Percentiles rank a stretch among this genome's conserved stretches.
phyloP scores from a whole-genome alignment of 2,797 vertebrate species.

The Babyrousa celebensis region DNA sequence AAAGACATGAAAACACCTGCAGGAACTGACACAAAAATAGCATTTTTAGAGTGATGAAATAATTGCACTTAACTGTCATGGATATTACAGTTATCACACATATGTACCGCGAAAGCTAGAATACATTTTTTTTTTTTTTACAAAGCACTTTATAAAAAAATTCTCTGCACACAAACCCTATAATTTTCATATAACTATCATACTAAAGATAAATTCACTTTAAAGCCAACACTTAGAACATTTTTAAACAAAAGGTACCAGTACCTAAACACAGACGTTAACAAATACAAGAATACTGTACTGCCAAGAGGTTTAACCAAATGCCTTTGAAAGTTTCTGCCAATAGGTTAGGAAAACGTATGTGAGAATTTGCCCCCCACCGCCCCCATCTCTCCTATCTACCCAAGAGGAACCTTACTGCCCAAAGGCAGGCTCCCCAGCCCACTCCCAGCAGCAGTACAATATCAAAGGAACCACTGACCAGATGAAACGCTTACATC shows the following conservation, averaged over 20 bases:
- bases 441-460: slow-evolving; percentile 96
- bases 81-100: slow-evolving; percentile 99
- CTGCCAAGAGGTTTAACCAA: slow-evolving; percentile 96
- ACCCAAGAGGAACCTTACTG: slow-evolving; percentile 90
- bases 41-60: slow-evolving; percentile 96
- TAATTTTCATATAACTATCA: slow-evolving; percentile 97
- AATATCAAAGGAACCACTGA: slow-evolving; percentile 96
- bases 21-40: slow-evolving; percentile 98
- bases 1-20: slow-evolving; percentile 99
- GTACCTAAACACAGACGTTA: slow-evolving; percentile 98
- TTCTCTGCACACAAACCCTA: slow-evolving; percentile 97
- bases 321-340: slow-evolving; percentile 93
- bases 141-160: slow-evolving; percentile 99
- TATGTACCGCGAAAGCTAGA: slow-evolving; percentile 99
- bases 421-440: slow-evolving; percentile 92
- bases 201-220: slow-evolving; percentile 98
- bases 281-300: slow-evolving; percentile 96
- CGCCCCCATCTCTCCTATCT: slow-evolving; percentile 89
- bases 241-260: slow-evolving; percentile 98
- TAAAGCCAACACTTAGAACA: slow-evolving; percentile 98
- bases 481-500: slow-evolving; percentile 95
- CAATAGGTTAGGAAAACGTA: slow-evolving; percentile 91
- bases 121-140: slow-evolving; percentile 96
- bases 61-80: slow-evolving; percentile 97
- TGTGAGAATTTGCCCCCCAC: slow-evolving; percentile 87